These are phyloP conservation scores for Acanthurus leucopareius DNA, from an alignment of 2,797 vertebrate genomes.

Conservation along the genomic window DNA sequence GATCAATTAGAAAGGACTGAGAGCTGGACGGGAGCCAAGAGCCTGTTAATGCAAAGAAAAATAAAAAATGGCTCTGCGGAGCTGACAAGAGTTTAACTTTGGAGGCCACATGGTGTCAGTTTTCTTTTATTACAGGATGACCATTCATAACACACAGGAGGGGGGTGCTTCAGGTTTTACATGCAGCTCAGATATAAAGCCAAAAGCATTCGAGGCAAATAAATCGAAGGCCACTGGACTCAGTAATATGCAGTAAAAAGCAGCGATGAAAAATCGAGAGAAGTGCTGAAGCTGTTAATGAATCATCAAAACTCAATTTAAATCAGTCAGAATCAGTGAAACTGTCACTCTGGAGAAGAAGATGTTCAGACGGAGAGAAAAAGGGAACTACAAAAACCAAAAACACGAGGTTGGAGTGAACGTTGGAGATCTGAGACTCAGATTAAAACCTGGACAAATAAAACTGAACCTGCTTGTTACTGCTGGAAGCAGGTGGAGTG, in stretches of 20 bases:
- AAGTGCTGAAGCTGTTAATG: not conserved
- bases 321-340: not conserved
- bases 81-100: conserved; percentile 12
- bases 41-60: conserved; percentile 30
- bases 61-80: conserved; percentile 6
- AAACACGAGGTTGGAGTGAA: not conserved
- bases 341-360: not conserved
- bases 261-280: not conserved
- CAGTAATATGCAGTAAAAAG: too few relatives aligned
- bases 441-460: not conserved
- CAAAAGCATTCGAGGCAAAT: too few relatives aligned
- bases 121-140: not conserved
- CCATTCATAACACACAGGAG: conserved; percentile 14
- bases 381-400: too few relatives aligned
- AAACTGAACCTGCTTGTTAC: not conserved
- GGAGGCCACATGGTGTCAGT: conserved; percentile 6
- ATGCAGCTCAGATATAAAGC: conserved; percentile 7
- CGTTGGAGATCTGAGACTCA: not conserved
- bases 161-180: not conserved
- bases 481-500: not conserved
- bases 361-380: not conserved
- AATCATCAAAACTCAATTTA: not conserved
- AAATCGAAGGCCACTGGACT: too few relatives aligned
- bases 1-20: conserved; percentile 36
- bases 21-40: conserved; percentile 16